phyloP scores from a whole-genome alignment of 2,113 vertebrate species.

The Antigone vipio region DNA sequence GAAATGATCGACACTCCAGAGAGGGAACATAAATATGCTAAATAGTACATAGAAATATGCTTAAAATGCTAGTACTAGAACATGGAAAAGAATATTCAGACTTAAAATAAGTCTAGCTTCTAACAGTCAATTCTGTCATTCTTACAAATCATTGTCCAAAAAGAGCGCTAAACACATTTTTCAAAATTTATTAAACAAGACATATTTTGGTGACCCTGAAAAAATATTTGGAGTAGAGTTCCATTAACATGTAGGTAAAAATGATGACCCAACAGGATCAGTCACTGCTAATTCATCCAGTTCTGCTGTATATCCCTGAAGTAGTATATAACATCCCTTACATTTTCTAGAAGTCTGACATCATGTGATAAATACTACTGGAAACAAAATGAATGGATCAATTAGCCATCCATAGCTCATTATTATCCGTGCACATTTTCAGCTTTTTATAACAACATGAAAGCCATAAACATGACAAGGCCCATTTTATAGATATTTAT shows the following conservation, averaged over 20 bases:
- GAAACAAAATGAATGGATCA: neutral
- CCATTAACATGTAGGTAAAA: neutral
- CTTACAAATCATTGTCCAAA: neutral
- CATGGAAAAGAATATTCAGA: neutral
- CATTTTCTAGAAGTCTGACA: constrained; percentile 22
- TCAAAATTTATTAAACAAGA: neutral
- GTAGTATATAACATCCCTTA: neutral
- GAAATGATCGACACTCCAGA: neutral
- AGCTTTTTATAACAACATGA: neutral
- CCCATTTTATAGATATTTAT: constrained; percentile 15
- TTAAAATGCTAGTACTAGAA: neutral
- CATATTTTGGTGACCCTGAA: neutral
- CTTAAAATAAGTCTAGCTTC: neutral
- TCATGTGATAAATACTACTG: neutral
- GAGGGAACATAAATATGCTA: neutral
- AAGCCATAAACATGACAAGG: constrained; percentile 32
- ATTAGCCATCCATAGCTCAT: neutral
- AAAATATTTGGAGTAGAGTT: neutral
- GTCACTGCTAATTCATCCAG: neutral
- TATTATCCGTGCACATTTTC: neutral
- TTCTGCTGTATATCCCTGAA: neutral
- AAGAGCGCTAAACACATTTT: neutral
- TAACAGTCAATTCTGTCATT: neutral
- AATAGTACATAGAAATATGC: neutral
- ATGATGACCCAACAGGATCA: neutral